phyloP scores from a whole-genome alignment of 1,140 invertebrate species.

The Drosophila truncata region DNA sequence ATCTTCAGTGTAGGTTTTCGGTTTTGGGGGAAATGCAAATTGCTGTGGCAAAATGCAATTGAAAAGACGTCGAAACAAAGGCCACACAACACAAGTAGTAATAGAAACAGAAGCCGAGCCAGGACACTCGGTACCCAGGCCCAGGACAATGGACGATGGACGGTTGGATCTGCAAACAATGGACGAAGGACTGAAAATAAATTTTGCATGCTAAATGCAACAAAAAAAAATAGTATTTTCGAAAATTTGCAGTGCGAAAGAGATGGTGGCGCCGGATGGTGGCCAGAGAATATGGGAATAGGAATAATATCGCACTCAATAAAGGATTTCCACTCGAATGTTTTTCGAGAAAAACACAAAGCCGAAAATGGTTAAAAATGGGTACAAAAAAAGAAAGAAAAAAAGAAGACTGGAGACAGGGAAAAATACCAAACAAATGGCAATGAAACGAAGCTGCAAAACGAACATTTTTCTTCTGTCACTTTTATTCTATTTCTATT shows the following conservation, averaged over 20 bases:
- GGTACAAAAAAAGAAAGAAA: background rate
- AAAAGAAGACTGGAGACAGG: constrained; percentile 6
- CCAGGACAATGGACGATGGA: constrained; percentile 29
- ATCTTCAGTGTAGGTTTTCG: background rate
- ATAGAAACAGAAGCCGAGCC: constrained; percentile 39
- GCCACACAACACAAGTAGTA: constrained; percentile 24
- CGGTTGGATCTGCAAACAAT: constrained; percentile 50
- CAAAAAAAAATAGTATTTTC: constrained; percentile 54
- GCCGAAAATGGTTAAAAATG: constrained; percentile 17
- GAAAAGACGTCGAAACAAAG: constrained; percentile 54
- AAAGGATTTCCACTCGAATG: constrained; percentile 79
- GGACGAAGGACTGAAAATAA: constrained; percentile 56
- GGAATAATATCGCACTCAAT: constrained; percentile 58
- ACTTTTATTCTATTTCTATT: constrained; percentile 3
- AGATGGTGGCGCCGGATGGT: constrained; percentile 5
- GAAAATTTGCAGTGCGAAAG: constrained; percentile 2
- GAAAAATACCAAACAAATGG: constrained; percentile 48
- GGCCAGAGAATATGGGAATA: background rate
- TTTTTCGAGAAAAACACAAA: constrained; percentile 46
- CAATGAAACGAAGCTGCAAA: constrained; percentile 35
- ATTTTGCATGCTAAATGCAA: constrained; percentile 75
- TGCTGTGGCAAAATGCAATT: constrained; percentile 49
- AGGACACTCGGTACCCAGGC: background rate
- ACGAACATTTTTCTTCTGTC: constrained; percentile 5
- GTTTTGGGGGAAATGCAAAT: constrained; percentile 38